Conservation (phyloP, 2,113 vertebrate species). For the Terrapene triunguis region DNA sequence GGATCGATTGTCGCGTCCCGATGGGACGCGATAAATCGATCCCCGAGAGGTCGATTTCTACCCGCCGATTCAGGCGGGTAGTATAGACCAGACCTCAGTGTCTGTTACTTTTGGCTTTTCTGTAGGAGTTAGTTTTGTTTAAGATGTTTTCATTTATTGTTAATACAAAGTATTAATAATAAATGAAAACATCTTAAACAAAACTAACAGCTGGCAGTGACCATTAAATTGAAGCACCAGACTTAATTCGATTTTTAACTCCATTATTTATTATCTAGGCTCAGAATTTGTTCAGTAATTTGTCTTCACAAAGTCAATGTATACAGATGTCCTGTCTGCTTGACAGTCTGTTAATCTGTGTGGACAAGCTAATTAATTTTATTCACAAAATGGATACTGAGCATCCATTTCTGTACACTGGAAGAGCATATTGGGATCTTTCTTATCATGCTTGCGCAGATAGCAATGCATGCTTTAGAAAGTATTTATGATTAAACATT, state of each 20-base stretch:
- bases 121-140: background rate
- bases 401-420: background rate
- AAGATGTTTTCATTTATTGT: constrained; percentile 21
- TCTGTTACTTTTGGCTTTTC: constrained; percentile 10
- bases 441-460: background rate
- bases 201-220: background rate
- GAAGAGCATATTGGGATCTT: background rate
- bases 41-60: too few relatives aligned
- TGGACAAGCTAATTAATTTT: constrained; percentile 65
- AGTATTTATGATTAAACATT: background rate
- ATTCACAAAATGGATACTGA: constrained; percentile 20
- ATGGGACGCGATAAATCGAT: too few relatives aligned
- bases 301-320: constrained; percentile 34
- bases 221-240: constrained; percentile 30
- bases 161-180: too few relatives aligned
- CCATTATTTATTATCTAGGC: background rate
- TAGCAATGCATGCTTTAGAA: background rate
- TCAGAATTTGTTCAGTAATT: constrained; percentile 43
- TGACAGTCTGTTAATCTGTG: constrained; percentile 65
- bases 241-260: too few relatives aligned
- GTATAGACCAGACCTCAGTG: too few relatives aligned
- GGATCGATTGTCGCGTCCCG: too few relatives aligned
- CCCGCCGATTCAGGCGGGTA: too few relatives aligned
- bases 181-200: too few relatives aligned
- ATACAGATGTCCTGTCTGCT: constrained; percentile 37